These are phyloP conservation scores for Pantala flavescens DNA, from an alignment of 1,140 invertebrate genomes.

Conservation along the genomic window DNA sequence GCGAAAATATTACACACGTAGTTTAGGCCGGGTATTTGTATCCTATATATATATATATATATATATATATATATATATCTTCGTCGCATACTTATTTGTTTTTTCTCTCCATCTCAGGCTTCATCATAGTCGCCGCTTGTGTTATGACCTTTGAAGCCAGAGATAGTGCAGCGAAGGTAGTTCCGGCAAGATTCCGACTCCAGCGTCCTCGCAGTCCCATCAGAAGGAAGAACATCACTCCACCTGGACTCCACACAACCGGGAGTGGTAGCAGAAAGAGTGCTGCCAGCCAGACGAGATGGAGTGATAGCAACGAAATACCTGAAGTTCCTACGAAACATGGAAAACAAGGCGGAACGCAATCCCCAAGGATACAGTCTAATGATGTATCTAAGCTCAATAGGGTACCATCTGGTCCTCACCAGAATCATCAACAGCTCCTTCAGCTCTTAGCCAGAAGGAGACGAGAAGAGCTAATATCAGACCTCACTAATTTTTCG, in stretches of 20 bases:
- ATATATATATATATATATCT: too few species aligned
- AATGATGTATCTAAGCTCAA: too few species aligned
- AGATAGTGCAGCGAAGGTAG: conserved; percentile 77
- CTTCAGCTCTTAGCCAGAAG: neutral
- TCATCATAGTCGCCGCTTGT: conserved; percentile 84
- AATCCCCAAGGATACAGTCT: too few species aligned
- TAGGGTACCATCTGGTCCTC: neutral
- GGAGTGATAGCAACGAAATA: conserved; percentile 36
- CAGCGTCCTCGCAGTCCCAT: conserved; percentile 33
- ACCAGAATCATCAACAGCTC: neutral
- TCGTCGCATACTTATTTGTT: too few species aligned
- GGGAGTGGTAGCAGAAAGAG: conserved; percentile 19
- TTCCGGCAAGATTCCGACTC: conserved; percentile 59
- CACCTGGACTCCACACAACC: conserved; percentile 12
- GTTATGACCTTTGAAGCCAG: conserved; percentile 91
- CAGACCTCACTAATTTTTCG: neutral
- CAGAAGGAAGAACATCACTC: conserved; percentile 19
- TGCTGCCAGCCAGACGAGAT: conserved; percentile 34
- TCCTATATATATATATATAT: too few species aligned
- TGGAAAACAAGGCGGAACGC: neutral
- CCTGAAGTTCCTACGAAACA: conserved; percentile 47
- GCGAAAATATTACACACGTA: too few species aligned
- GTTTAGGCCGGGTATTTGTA: too few species aligned
- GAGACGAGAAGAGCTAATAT: conserved; percentile 11
- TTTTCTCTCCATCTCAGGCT: conserved; percentile 45